phyloP scores from a whole-genome alignment of 2,797 vertebrate genomes.

The Oceanodroma leucorhoa region DNA sequence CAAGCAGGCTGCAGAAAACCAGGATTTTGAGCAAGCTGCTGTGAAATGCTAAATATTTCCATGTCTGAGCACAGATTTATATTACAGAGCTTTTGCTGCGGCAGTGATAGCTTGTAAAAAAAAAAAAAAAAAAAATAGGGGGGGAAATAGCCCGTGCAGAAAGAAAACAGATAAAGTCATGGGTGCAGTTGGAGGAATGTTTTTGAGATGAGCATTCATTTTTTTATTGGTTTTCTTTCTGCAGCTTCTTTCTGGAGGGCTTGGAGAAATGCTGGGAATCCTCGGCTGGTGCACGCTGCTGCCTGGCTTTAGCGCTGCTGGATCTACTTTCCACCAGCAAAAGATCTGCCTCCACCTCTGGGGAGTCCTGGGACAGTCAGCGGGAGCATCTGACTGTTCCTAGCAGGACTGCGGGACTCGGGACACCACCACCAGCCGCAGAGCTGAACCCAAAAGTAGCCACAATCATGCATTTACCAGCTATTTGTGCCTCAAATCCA shows the following conservation, averaged over 20 bases:
- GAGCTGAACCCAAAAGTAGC: not conserved
- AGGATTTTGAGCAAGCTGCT: not conserved
- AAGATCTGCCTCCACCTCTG: not conserved
- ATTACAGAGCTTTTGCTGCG: not conserved
- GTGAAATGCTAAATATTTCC: constrained; percentile 6
- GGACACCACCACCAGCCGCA: not conserved
- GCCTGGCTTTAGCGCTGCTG: not conserved
- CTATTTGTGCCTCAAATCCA: not conserved
- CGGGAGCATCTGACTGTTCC: not conserved
- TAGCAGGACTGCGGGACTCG: rapidly evolving
- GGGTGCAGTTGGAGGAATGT: constrained; percentile 6
- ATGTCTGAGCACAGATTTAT: not conserved
- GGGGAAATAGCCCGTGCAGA: rapidly evolving
- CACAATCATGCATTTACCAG: rapidly evolving
- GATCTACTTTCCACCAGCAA: not conserved
- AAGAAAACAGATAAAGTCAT: not conserved
- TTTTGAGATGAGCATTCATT: not conserved
- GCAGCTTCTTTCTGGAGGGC: not conserved
- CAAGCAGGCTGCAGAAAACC: not conserved
- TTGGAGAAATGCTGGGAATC: constrained; percentile 11
- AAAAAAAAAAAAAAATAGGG: not conserved
- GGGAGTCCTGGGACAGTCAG: not conserved
- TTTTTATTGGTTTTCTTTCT: not conserved
- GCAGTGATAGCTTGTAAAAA: not conserved
- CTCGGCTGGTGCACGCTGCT: not conserved